phyloP scores from a whole-genome alignment of 2,113 vertebrate species.

The Litocranius walleri region DNA sequence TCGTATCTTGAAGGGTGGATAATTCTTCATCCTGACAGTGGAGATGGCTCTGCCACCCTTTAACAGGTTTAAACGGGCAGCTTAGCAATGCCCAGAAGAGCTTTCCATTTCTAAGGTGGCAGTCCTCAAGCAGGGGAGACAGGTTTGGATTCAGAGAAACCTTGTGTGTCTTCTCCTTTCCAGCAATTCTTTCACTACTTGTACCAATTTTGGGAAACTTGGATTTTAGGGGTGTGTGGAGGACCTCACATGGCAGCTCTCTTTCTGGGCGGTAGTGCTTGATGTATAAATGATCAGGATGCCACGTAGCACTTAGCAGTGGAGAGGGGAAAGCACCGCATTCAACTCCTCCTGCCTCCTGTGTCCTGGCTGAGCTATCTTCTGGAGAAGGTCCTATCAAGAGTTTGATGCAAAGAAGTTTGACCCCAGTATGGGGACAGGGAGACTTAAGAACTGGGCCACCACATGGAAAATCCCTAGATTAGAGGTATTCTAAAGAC shows the following conservation, averaged over 20 bases:
- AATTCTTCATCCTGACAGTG: not conserved
- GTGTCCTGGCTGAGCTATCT: fast-evolving
- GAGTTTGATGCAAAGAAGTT: not conserved
- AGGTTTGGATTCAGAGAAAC: not conserved
- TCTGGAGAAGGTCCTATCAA: not conserved
- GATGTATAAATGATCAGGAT: not conserved
- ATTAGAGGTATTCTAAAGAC: not conserved
- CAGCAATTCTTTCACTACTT: too few relatives aligned
- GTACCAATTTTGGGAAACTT: not conserved
- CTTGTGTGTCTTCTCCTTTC: not conserved
- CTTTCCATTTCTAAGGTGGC: not conserved
- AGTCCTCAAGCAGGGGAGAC: not conserved
- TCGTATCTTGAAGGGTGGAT: not conserved
- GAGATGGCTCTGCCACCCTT: not conserved
- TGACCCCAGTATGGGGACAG: too few relatives aligned
- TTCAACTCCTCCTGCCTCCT: fast-evolving
- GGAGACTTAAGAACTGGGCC: not conserved
- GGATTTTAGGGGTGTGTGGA: not conserved
- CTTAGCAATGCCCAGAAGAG: not conserved
- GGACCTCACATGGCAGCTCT: not conserved
- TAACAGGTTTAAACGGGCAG: not conserved
- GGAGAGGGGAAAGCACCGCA: fast-evolving
- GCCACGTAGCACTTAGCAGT: fast-evolving
- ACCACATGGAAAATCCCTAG: not conserved
- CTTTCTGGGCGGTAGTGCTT: not conserved